phyloP scores from a whole-genome alignment of 2,797 vertebrate genomes.

The Acridotheres tristis region DNA sequence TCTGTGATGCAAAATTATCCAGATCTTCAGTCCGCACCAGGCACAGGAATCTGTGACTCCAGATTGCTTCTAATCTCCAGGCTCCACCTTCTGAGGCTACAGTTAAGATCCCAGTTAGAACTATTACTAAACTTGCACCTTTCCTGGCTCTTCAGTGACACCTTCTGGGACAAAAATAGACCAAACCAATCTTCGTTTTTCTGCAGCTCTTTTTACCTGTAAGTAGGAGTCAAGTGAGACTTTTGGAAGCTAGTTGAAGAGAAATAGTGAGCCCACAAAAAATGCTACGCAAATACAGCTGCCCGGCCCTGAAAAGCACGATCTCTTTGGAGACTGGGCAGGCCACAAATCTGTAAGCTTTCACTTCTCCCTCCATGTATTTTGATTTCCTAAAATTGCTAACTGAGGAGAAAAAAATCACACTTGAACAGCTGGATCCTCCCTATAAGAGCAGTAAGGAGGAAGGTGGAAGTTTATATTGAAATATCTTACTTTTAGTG shows the following conservation, averaged over 20 bases:
- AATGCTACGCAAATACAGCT: not conserved
- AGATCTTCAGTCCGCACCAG: not conserved
- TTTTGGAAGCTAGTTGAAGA: not conserved
- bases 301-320: not conserved
- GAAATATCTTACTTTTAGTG: not conserved
- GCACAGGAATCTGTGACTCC: not conserved
- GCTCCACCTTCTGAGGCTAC: not conserved
- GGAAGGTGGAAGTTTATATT: not conserved
- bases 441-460: not conserved
- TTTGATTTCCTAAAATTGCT: not conserved
- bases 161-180: slow-evolving; percentile 51
- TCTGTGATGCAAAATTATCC: not conserved
- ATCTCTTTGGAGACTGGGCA: not conserved
- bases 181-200: not conserved
- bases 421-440: not conserved
- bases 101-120: not conserved
- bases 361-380: not conserved
- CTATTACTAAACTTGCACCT: not conserved
- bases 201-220: not conserved
- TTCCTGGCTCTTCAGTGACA: slow-evolving; percentile 59
- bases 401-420: not conserved
- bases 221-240: not conserved
- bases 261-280: not conserved
- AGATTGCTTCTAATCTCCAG: not conserved
- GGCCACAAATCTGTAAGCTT: not conserved